Base-by-base conservation (phyloP, 2,797 vertebrate genomes). In the Scomberomorus guttatus region DNA sequence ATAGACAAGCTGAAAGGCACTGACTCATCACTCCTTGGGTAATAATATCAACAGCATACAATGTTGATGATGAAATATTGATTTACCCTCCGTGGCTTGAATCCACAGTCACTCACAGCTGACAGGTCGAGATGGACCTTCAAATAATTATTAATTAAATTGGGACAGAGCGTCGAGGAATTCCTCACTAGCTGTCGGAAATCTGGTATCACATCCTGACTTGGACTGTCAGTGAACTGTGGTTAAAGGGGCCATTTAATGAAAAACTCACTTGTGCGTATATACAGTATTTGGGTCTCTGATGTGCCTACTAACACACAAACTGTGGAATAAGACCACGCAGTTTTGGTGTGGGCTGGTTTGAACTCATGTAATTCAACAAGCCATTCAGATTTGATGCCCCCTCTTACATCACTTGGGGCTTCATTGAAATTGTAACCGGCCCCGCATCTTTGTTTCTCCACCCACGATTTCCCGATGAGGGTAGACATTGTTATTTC, bases 41-140 rank as follows among this genome's bases (percentile, higher is more conserved):
- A 72, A 86, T 82, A 75, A 71, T 79, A 89, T 80, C 67, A 84
- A 70, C 39, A 52, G 58, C 58, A 70, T 52, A 72, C 51, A 51
- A 82, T 50, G 58, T 13, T 64, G 74, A 66, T 76, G 81, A 93
- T 93, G 81, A 90, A 90, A 92, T 93, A 94, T 92, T 83, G 91
- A 93, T 90, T 84, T 51, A 51, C 15, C 72, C 52, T 82, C 57
- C 10, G 71, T 58, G 72, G 50, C 74, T 29, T 34, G 65, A 78
- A 82, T 55, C 66, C 62, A 75, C 75, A 25, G 83, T 90, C 64
- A 60, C 68, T 92, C 83, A 86, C 61, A 58, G 83, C 67, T 52
- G 86, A 77, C 72, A 63, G 46, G 65, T 55, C 11, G 14, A 77
- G 77, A 54, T 58, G 56, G 75, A 27, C 50, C 55, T 39, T 78